Evolutionary conservation across 2,888 invertebrate genomes (phyloP).

Genomic region (Oxytorus armatus): DNA sequence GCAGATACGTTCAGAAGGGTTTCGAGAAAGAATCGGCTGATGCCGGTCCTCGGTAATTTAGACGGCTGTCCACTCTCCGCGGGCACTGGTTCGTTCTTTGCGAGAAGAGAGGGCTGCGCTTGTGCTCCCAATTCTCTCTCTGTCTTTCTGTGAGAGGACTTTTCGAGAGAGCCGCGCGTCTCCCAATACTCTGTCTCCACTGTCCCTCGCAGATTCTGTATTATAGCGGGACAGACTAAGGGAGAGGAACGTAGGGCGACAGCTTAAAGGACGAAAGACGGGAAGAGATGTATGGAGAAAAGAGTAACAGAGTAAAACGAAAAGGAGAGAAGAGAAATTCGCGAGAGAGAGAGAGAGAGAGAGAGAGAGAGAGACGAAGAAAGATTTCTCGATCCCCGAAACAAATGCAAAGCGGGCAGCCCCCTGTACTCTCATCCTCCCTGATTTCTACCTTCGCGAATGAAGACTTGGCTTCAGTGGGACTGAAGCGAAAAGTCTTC

Average conservation of each 20-base stretch:
- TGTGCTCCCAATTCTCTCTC: conserved; percentile 50
- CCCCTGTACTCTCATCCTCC: conserved; percentile 56
- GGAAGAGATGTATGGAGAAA: background rate
- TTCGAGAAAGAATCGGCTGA: conserved; percentile 21
- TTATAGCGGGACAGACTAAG: conserved; percentile 45
- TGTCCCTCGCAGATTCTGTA: conserved; percentile 40
- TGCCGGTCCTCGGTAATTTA: conserved; percentile 78
- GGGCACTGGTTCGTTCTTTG: conserved; percentile 14
- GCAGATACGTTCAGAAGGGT: conserved; percentile 26
- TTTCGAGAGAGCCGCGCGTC: conserved; percentile 31
- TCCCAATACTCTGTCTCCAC: conserved; percentile 31
- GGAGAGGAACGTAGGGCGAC: conserved; percentile 76
- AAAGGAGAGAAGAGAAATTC: background rate
- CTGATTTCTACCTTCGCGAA: conserved; percentile 35
- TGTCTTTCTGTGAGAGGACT: conserved; percentile 17
- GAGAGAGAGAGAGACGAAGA: conserved; percentile 18
- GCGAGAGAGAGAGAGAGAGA: conserved; percentile 23
- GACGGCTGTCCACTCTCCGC: conserved; percentile 75
- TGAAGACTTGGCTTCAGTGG: conserved; percentile 3
- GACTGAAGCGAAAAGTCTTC: conserved; percentile 35
- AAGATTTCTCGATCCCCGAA: conserved; percentile 76
- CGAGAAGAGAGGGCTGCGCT: conserved; percentile 62
- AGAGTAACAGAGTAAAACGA: conserved; percentile 10
- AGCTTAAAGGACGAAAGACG: conserved; percentile 78
- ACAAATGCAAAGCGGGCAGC: conserved; percentile 82